Base-by-base conservation (phyloP, 2,888 invertebrate genomes). In the Cheilosia variabilis region DNA sequence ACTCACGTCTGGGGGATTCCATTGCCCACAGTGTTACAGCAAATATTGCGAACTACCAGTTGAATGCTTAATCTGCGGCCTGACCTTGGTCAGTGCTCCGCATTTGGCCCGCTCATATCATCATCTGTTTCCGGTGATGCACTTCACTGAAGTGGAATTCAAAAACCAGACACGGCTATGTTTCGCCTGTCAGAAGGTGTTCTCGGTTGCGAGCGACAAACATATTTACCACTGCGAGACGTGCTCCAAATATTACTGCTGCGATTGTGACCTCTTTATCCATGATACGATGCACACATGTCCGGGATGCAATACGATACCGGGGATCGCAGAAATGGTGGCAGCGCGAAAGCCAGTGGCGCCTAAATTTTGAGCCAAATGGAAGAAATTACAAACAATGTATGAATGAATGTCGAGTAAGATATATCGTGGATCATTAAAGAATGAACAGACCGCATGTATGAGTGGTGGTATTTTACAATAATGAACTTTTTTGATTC, bases 11-110 rank as follows among this genome's bases (percentile, higher is more conserved):
- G 95, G 95, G 13, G 97, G 97, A 1, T 97, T 97, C 91, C 94
- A 96, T 89, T 98, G 97, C 89, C 97, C 98, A n/a, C 98, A 99
- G 92, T 99, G 99, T 92, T 96, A 96, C 89, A 97, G 98, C 93
- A 98, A 99, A 93, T 99, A 99, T 93, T 99, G 99, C 92, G 98
- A 99, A 91, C 93, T 99, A 89, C 99, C 99, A 0, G 97, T 98
- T 3, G 99, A 99, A 93, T 99, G 99, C 91, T 95, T 97, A 90
- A 96, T 97, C 10, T 99, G 99, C 92, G 98, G 98, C 0, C 94
- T 99, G 80, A 99, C 98, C 5, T 93, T 99, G 60, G 99, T 99
- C 15, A 98, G 99, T 0, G 99, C 99, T 1, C 99, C 99, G 24
- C 99, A 99, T 93, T 94, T 99, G 65, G 99, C 99, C 3, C 95